Evolutionary conservation across 2,113 vertebrate genomes (phyloP).

Genomic region (Atrichornis clamosus): DNA sequence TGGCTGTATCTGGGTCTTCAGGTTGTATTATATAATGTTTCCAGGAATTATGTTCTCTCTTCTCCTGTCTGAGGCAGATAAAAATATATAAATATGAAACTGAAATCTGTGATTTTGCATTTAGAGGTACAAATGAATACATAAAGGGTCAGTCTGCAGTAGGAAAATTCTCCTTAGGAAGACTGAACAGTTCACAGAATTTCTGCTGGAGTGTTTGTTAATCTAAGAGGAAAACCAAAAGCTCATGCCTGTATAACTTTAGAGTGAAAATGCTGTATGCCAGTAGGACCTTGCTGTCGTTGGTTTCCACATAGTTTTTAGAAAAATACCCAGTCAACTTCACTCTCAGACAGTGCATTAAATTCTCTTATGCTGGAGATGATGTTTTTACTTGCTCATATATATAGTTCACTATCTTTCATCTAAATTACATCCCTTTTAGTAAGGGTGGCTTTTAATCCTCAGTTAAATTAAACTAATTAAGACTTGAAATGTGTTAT

Average conservation of each 20-base stretch:
- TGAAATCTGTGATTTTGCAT: neutral
- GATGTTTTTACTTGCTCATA: neutral
- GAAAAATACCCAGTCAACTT: neutral
- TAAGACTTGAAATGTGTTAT: neutral
- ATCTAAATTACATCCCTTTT: neutral
- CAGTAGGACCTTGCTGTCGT: neutral
- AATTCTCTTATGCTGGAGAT: neutral
- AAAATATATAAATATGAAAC: neutral
- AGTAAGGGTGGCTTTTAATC: neutral
- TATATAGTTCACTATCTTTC: neutral
- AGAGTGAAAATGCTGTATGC: neutral
- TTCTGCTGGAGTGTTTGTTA: neutral
- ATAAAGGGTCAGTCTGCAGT: neutral
- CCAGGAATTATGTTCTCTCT: neutral
- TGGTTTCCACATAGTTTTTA: neutral
- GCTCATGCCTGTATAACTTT: neutral
- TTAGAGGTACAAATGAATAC: neutral
- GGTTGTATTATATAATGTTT: neutral
- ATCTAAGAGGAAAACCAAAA: neutral
- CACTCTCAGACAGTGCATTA: neutral
- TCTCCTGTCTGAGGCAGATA: neutral
- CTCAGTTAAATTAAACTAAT: neutral
- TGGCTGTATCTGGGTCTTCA: neutral
- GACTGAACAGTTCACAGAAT: neutral
- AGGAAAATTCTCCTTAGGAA: neutral